Evolutionary conservation across 2,113 vertebrate species (phyloP).

Genomic region (Brienomyrus brachyistius): DNA sequence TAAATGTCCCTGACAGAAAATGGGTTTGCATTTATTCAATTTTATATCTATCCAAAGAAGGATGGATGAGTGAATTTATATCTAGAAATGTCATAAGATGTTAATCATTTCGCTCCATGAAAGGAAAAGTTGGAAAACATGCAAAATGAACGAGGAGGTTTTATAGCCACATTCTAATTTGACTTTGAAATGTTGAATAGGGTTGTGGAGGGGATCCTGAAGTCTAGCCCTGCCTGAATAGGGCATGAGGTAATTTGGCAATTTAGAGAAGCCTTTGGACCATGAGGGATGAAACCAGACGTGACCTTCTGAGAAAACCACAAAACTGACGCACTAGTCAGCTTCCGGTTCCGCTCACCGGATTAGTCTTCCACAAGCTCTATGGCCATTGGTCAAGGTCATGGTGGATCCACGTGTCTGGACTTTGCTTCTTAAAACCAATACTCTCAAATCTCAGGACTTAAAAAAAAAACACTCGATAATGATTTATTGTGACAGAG

Average conservation of each 20-base stretch:
- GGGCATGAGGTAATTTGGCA: background rate
- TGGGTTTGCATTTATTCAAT: background rate
- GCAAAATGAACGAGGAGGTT: background rate
- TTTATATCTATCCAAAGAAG: background rate
- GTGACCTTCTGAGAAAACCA: background rate
- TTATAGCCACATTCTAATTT: background rate
- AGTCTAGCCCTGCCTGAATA: background rate
- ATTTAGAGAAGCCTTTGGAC: background rate
- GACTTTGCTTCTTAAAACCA: background rate
- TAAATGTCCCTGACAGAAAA: background rate
- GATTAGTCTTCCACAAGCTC: background rate
- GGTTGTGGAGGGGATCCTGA: background rate
- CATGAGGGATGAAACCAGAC: background rate
- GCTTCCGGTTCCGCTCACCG: background rate
- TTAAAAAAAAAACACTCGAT: background rate
- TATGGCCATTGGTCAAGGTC: background rate
- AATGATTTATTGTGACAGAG: background rate
- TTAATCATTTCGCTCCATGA: background rate
- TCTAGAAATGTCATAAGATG: background rate
- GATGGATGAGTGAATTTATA: background rate
- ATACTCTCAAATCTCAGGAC: background rate
- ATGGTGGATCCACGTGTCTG: background rate
- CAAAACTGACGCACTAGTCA: background rate
- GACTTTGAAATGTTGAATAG: background rate
- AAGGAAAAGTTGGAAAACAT: background rate